Evolutionary conservation across 92 coral and sea anemone species (phyloP).

Genomic region (Porites divaricata): DNA sequence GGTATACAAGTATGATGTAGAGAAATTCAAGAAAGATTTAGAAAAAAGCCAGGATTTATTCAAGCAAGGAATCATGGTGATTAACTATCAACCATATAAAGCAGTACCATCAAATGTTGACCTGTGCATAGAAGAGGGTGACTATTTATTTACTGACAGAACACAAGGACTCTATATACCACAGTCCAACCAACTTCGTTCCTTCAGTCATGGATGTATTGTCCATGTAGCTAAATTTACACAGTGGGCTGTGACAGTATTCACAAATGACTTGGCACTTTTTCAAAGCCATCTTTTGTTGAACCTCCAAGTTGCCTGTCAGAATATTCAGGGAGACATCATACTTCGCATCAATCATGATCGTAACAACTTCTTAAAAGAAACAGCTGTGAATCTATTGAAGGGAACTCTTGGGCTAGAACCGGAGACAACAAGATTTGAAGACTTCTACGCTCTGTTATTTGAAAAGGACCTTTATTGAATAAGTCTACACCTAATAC

Average conservation of each 20-base stretch:
- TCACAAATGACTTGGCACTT: background rate
- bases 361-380: background rate
- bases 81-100: background rate
- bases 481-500: too few species aligned
- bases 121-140: background rate
- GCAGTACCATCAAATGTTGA: constrained; percentile 15
- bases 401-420: background rate
- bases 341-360: background rate
- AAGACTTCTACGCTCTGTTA: background rate
- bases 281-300: background rate
- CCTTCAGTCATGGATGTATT: constrained; percentile 10
- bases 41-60: background rate
- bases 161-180: background rate
- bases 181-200: constrained; percentile 6
- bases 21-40: constrained; percentile 8
- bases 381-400: background rate
- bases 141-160: background rate
- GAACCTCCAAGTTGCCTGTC: background rate
- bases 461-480: background rate
- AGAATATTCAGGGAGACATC: background rate
- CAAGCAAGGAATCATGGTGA: background rate
- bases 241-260: background rate
- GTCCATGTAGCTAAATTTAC: background rate
- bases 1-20: background rate
- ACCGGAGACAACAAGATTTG: background rate